phyloP scores from a whole-genome alignment of 2,113 vertebrate species.

The Menidia beryllina region DNA sequence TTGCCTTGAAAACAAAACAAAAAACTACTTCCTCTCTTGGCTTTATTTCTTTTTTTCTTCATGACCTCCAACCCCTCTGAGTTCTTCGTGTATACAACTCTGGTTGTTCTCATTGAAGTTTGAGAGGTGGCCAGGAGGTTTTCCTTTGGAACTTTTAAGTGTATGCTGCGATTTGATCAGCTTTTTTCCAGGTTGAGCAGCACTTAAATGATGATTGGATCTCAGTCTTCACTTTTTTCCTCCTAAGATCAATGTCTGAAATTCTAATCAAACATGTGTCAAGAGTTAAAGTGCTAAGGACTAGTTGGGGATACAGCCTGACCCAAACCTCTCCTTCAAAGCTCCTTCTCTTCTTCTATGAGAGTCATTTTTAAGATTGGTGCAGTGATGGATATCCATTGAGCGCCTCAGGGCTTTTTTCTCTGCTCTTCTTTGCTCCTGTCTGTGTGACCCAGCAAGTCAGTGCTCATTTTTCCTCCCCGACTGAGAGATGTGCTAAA shows the following conservation, averaged over 20 bases:
- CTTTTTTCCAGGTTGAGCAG: neutral
- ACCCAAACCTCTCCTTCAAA: constrained; percentile 9
- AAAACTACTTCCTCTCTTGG: neutral
- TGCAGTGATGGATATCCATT: constrained; percentile 41
- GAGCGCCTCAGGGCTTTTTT: constrained; percentile 22
- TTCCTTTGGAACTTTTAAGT: no score
- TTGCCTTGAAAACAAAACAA: neutral
- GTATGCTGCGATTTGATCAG: neutral
- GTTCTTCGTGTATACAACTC: neutral
- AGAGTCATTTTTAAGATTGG: constrained; percentile 41
- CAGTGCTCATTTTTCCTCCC: constrained; percentile 9
- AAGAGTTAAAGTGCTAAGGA: neutral
- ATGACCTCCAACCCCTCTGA: neutral
- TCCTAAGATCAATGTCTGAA: neutral
- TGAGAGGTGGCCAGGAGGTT: neutral
- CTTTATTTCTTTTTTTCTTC: neutral
- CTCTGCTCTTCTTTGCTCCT: constrained; percentile 23
- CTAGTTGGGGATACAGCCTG: constrained; percentile 3
- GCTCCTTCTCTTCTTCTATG: neutral
- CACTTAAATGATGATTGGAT: neutral
- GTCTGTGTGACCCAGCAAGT: constrained; percentile 32
- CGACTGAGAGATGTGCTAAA: constrained; percentile 32
- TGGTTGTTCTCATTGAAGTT: neutral
- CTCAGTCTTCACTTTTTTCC: neutral
- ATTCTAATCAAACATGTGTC: neutral